Conservation (phyloP, 2,797 vertebrate genomes). For the Lagorchestes hirsutus region DNA sequence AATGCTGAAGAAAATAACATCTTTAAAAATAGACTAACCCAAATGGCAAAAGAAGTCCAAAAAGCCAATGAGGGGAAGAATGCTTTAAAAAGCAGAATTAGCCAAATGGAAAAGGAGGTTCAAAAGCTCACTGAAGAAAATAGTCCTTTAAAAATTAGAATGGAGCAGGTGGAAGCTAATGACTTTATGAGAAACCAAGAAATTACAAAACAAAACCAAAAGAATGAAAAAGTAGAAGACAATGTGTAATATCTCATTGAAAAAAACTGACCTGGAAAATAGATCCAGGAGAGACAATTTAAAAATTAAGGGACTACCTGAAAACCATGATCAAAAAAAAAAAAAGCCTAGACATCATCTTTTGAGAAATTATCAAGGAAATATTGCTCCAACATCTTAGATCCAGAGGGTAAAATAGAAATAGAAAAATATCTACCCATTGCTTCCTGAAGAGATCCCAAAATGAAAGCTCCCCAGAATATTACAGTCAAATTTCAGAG, state of each 20-base stretch:
- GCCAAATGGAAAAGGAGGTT: neutral
- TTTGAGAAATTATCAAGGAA: neutral
- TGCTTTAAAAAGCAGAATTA: neutral
- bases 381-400: neutral
- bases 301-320: neutral
- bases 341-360: neutral
- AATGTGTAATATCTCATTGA: neutral
- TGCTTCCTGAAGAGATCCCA: neutral
- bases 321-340: neutral
- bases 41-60: neutral
- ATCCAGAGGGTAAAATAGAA: neutral
- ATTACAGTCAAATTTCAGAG: neutral
- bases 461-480: neutral
- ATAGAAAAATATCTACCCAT: neutral
- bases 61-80: neutral
- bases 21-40: neutral
- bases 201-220: neutral
- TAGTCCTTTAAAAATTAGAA: neutral
- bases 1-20: neutral
- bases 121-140: neutral
- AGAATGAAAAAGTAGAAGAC: neutral
- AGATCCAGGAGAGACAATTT: neutral
- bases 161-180: neutral
- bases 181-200: neutral
- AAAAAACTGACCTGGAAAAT: neutral